Percentiles rank a stretch among this genome's conserved stretches.
Conservation (phyloP, 1,140 invertebrate species). For the Ceratitis capitata region DNA sequence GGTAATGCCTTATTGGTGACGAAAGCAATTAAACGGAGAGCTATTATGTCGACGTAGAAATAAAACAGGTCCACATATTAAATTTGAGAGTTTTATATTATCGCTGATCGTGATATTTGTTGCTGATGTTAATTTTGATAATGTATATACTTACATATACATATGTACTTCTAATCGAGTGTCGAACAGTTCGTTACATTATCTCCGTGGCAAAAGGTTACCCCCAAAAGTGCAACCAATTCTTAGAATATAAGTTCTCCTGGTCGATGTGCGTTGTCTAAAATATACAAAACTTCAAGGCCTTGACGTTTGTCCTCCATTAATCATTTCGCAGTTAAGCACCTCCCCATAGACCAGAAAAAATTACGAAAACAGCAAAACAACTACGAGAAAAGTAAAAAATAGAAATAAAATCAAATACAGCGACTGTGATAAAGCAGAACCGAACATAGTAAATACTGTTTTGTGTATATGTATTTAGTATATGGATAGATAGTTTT, state of each 20-base stretch:
- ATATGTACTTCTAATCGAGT: too few species aligned
- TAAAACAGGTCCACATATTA: too few species aligned
- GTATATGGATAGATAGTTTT: too few species aligned
- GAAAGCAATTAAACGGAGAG: not conserved
- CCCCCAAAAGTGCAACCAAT: not conserved
- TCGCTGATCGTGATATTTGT: not conserved
- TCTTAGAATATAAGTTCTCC: not conserved
- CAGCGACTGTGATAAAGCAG: not conserved
- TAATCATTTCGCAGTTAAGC: constrained; percentile 21
- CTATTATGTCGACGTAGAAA: not conserved
- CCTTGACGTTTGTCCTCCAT: constrained; percentile 15
- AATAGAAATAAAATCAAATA: constrained; percentile 17
- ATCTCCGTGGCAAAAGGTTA: not conserved
- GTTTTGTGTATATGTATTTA: not conserved
- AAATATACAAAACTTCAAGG: constrained; percentile 22
- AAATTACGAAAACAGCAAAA: not conserved
- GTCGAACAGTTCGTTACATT: not conserved
- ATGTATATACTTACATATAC: not conserved
- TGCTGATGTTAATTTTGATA: not conserved
- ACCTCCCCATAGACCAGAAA: not conserved
- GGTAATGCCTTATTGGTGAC: not conserved
- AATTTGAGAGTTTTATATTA: not conserved
- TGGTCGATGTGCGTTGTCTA: not conserved
- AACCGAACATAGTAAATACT: not conserved
- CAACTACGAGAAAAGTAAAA: constrained; percentile 22